Evolutionary conservation across 2,113 vertebrate species (phyloP).

Genomic region (Leptosomus discolor): DNA sequence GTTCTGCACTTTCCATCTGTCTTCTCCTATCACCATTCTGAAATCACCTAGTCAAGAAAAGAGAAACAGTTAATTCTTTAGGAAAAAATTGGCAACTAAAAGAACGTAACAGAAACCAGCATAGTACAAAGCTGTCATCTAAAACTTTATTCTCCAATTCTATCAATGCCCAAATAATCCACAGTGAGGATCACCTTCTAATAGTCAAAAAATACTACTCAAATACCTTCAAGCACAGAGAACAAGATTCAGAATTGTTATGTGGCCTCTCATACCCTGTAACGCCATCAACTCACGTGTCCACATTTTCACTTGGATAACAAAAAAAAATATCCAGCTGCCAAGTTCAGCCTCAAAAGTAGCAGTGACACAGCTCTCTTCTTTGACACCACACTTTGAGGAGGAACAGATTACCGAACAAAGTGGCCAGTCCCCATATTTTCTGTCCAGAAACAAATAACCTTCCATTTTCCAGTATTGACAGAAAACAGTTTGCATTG

Average conservation of each 20-base stretch:
- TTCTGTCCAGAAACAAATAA: not conserved
- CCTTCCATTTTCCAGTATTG: not conserved
- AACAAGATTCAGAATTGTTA: not conserved
- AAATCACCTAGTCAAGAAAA: conserved; percentile 84
- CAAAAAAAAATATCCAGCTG: not conserved
- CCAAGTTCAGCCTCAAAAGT: not conserved
- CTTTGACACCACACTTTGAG: not conserved
- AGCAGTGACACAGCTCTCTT: not conserved
- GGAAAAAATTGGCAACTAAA: not conserved
- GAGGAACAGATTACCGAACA: not conserved
- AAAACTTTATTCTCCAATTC: not conserved
- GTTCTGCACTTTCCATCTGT: conserved; percentile 89
- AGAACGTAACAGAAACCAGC: not conserved
- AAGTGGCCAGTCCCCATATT: not conserved
- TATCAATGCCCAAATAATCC: not conserved
- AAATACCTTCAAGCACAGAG: not conserved
- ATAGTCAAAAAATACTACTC: not conserved
- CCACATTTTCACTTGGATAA: not conserved
- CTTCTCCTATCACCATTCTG: conserved; percentile 94
- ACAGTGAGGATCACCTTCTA: not conserved
- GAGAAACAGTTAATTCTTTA: not conserved
- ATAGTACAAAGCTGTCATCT: not conserved
- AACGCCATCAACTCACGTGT: not conserved
- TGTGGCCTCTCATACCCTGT: not conserved
- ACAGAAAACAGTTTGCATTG: not conserved